A percentile compares a stretch with the other conserved stretches of the same genome.
Evolutionary conservation across 2,888 invertebrate genomes (phyloP).

Genomic region (Spialia ferax): DNA sequence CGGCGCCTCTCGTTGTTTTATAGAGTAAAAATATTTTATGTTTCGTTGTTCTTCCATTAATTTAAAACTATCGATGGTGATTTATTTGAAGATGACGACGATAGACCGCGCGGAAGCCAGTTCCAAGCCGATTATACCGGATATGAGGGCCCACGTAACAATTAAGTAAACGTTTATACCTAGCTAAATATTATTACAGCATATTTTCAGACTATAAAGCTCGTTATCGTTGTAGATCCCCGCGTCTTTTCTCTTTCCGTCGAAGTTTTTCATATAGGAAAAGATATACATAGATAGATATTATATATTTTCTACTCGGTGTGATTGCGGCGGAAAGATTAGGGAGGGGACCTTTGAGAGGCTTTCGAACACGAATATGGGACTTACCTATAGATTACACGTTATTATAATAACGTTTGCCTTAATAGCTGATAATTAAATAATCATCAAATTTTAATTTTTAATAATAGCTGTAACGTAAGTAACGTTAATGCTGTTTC

Average conservation of each 20-base stretch:
- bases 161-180: constrained; percentile 53
- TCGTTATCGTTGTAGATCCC: constrained; percentile 29
- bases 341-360: constrained; percentile 12
- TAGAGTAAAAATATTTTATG: constrained; percentile 63
- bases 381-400: constrained; percentile 34
- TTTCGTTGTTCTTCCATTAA: constrained; percentile 77
- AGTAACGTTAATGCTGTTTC: constrained; percentile 33
- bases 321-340: constrained; percentile 27
- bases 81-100: constrained; percentile 51
- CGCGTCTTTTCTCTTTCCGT: constrained; percentile 55
- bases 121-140: constrained; percentile 55
- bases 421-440: constrained; percentile 39
- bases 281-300: no score
- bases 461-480: constrained; percentile 28
- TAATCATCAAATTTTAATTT: constrained; percentile 37
- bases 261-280: constrained; percentile 36
- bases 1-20: constrained; percentile 60
- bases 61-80: constrained; percentile 59
- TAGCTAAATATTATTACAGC: constrained; percentile 52
- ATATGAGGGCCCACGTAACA: constrained; percentile 64
- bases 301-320: constrained; percentile 38
- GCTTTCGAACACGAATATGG: constrained; percentile 39
- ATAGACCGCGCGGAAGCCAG: constrained; percentile 43
- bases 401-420: constrained; percentile 35
- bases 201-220: constrained; percentile 62